Base-by-base conservation (phyloP, 2,888 invertebrate genomes). In the Apomyelois bistriatella region DNA sequence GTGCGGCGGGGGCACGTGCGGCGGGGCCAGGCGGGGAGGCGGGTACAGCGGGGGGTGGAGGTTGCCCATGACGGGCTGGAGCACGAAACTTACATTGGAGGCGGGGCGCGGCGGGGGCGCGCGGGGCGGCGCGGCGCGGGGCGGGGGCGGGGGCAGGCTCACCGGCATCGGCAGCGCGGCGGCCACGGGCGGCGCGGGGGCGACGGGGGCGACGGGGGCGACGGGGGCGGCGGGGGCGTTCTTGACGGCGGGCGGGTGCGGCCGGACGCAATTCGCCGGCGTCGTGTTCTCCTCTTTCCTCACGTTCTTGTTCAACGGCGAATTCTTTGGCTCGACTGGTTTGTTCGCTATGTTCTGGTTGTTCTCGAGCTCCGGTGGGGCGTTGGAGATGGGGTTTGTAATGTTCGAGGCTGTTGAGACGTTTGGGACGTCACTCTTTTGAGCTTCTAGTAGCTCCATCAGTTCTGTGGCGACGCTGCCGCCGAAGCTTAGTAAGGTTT, bases 41-140 rank as follows among this genome's bases (percentile, higher is more conserved):
- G 67, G 65, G n/a, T 79, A 81, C 59, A 81, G 53, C 8, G 81
- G 83, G 2, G 79, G 78, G 50, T 73, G 66, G 30, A 76, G 64
- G 12, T 74, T 74, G 6, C 78, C 76, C 76, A 86, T 69, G 36
- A 88, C 79, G 0, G 87, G 87, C 55, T 77, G 79, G 12, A 89
- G 72, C 37, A 90, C 83, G 71, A 79, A 88, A 88, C 89, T 89
- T 85, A 89, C 89, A 74, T 87, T 88, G 57, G 85, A 77, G 65
- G 75, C 76, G 38, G 81, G 58, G 52, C 36, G 62, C 50, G 54
- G 62, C 49, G 60, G 47, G 54, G 65, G 66, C 40, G 58, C 41
- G 48, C 50, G 38, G 66, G 62, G 58, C 41, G 62, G 4, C 61
- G 56, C 66, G 59, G 54, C 61, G 62, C 5, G 60, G 66, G 58